These are phyloP conservation scores for Wiebesia pumilae DNA, from an alignment of 1,140 invertebrate genomes.

Conservation along the genomic window DNA sequence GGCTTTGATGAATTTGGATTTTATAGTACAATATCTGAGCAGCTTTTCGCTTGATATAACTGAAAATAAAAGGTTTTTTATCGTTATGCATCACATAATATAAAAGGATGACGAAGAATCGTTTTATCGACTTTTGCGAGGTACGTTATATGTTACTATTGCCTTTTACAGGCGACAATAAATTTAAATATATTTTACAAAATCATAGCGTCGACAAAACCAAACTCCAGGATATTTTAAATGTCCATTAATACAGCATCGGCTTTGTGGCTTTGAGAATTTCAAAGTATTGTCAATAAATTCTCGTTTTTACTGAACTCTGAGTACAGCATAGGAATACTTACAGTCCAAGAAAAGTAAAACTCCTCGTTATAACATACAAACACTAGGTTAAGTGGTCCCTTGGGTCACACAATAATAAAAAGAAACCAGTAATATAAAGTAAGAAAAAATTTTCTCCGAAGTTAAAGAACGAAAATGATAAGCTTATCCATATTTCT, in stretches of 20 bases:
- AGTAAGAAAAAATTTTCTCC: not conserved
- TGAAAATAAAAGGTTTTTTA: conserved; percentile 31
- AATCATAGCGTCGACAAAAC: conserved; percentile 1
- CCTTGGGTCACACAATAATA: not conserved
- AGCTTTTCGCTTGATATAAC: conserved; percentile 13
- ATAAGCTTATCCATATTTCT: not conserved
- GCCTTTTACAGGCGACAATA: not conserved
- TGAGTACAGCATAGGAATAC: not conserved
- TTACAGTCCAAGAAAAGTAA: not conserved
- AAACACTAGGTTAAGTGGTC: not conserved
- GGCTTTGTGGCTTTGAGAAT: not conserved
- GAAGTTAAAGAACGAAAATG: not conserved
- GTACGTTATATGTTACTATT: not conserved
- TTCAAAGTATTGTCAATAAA: not conserved
- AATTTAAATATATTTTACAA: not conserved
- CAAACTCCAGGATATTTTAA: not conserved
- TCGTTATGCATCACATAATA: not conserved
- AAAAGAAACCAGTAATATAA: not conserved
- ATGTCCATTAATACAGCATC: not conserved
- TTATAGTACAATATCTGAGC: not conserved
- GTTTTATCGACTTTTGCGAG: not conserved
- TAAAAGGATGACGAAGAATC: not conserved
- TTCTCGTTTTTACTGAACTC: too few relatives aligned
- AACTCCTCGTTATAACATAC: not conserved
- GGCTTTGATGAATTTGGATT: not conserved